These are phyloP conservation scores for Notothenia rossii DNA, from an alignment of 2,113 vertebrate genomes.

Conservation along the genomic window DNA sequence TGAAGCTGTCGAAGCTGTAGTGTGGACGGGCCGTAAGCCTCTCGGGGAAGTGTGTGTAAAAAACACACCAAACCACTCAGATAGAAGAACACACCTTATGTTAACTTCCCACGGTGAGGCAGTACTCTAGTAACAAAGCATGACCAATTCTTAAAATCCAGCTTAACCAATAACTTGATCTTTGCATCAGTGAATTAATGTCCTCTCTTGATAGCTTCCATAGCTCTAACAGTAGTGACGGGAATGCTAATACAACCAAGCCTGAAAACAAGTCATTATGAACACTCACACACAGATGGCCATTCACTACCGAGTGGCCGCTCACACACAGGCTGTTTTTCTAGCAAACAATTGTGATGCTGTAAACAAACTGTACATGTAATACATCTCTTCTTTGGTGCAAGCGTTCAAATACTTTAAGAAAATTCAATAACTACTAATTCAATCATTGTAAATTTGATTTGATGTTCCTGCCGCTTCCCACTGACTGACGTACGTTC, in stretches of 20 bases:
- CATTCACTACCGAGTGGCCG: conserved; percentile 49
- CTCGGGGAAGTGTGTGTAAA: neutral
- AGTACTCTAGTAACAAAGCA: neutral
- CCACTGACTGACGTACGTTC: conserved; percentile 24
- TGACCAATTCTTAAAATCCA: neutral
- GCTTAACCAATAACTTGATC: conserved; percentile 19
- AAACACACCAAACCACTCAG: neutral
- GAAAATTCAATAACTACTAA: neutral
- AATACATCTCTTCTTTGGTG: neutral
- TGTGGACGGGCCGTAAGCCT: neutral
- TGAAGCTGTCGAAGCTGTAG: no score
- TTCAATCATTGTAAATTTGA: neutral
- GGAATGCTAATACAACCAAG: conserved; percentile 58
- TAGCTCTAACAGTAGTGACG: conserved; percentile 28
- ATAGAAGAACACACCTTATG: neutral
- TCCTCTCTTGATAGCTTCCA: conserved; percentile 19
- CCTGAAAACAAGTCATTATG: conserved; percentile 45
- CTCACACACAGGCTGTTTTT: conserved; percentile 12
- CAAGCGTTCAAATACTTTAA: neutral
- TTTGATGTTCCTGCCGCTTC: neutral
- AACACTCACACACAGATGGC: conserved; percentile 62
- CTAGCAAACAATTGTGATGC: neutral
- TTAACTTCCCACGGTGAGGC: neutral
- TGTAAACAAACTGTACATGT: neutral
- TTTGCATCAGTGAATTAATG: conserved; percentile 35